These are phyloP conservation scores for Holotrichia oblita DNA, from an alignment of 1,140 invertebrate genomes.

Conservation along the genomic window DNA sequence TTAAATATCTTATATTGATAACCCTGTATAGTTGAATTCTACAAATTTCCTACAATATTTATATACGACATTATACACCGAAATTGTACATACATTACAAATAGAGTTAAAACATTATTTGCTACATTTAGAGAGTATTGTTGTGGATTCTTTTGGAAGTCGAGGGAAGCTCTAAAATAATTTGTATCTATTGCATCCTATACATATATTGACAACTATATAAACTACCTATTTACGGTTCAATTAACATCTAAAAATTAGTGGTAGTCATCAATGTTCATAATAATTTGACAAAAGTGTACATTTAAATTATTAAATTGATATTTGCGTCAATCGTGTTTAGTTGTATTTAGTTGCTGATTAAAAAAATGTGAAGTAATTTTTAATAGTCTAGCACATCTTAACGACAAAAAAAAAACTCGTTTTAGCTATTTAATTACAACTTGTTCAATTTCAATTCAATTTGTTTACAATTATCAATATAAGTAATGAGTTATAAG, in stretches of 20 bases:
- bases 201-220: not conserved
- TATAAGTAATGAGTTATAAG: too few species aligned
- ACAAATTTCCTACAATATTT: not conserved
- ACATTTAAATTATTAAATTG: not conserved
- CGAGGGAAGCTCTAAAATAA: slow-evolving; percentile 22
- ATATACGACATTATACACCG: not conserved
- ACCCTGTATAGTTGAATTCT: slow-evolving; percentile 30
- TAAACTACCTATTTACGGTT: not conserved
- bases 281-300: not conserved
- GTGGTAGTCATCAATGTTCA: not conserved
- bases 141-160: slow-evolving; percentile 23
- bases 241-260: not conserved
- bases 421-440: too few species aligned
- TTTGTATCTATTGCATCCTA: slow-evolving; percentile 11
- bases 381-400: too few species aligned
- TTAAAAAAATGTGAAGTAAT: too few species aligned
- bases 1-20: slow-evolving; percentile 23
- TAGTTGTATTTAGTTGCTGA: not conserved
- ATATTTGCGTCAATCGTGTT: not conserved
- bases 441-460: too few species aligned
- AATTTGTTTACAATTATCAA: too few species aligned
- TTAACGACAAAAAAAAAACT: too few species aligned
- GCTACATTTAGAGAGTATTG: slow-evolving; percentile 13
- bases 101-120: slow-evolving; percentile 17
- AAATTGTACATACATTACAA: slow-evolving; percentile 17